phyloP scores from a whole-genome alignment of 2,113 vertebrate genomes.

The Nanorana parkeri region DNA sequence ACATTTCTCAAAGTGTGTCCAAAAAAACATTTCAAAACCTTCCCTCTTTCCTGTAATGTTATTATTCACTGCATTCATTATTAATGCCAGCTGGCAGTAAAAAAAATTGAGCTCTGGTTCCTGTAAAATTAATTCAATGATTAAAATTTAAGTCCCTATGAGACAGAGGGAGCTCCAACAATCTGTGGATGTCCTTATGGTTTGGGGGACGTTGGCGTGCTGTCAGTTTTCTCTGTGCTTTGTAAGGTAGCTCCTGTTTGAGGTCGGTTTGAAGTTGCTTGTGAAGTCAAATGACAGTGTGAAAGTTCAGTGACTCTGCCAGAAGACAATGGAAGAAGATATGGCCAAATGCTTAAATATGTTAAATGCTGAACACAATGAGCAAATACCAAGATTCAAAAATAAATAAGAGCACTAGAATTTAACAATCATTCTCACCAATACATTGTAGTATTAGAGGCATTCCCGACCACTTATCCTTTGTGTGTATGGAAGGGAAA shows the following conservation, averaged over 20 bases:
- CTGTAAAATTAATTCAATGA: conserved; percentile 73
- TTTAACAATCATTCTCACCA: no score
- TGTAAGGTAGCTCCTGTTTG: conserved; percentile 26
- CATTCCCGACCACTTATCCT: no score
- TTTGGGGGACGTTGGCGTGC: conserved; percentile 52
- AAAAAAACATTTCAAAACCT: conserved; percentile 60
- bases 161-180: conserved; percentile 61
- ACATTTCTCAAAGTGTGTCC: conserved; percentile 45
- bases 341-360: neutral
- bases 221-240: conserved; percentile 36
- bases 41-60: conserved; percentile 55
- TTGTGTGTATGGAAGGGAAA: no score
- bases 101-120: conserved; percentile 66
- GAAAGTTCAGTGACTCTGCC: neutral
- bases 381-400: no score
- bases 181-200: conserved; percentile 61
- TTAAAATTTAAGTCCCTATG: conserved; percentile 73
- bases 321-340: neutral
- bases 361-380: no score
- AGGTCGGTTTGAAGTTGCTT: conserved; percentile 21
- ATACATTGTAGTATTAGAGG: no score
- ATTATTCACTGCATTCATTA: conserved; percentile 66
- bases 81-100: conserved; percentile 64
- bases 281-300: neutral
- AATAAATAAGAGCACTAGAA: no score